phyloP scores from a whole-genome alignment of 64 coral and sea anemone species.

The Actinia tenebrosa region DNA sequence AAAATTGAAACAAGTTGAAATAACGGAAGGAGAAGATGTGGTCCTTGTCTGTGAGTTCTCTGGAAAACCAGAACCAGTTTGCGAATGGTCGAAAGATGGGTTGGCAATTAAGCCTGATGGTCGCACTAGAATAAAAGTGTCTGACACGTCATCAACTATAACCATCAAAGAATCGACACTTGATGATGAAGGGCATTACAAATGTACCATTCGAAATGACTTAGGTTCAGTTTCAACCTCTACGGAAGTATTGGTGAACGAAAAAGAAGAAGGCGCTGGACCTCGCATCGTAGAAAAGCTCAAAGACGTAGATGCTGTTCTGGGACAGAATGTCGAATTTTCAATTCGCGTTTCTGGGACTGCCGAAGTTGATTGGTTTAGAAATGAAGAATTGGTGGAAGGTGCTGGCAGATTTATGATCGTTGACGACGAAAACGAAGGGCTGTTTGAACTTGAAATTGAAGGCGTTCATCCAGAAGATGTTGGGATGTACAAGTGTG shows the following conservation, averaged over 20 bases:
- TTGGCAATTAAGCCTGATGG: slow-evolving; percentile 34
- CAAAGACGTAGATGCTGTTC: slow-evolving; percentile 33
- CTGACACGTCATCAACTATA: slow-evolving; percentile 40
- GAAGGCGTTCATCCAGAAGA: slow-evolving; percentile 44
- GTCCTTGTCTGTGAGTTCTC: slow-evolving; percentile 57
- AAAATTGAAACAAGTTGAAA: slow-evolving; percentile 52
- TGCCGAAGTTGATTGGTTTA: slow-evolving; percentile 48
- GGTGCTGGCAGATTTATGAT: slow-evolving; percentile 37
- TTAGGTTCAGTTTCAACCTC: slow-evolving; percentile 29
- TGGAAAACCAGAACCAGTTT: slow-evolving; percentile 68
- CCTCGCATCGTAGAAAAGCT: slow-evolving; percentile 51
- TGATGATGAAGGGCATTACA: slow-evolving; percentile 71
- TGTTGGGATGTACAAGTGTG: slow-evolving; percentile 49
- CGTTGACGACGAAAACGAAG: slow-evolving; percentile 42
- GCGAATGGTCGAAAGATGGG: slow-evolving; percentile 69
- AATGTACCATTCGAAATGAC: slow-evolving; percentile 62
- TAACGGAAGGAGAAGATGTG: slow-evolving; percentile 47
- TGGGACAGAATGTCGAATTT: slow-evolving; percentile 32
- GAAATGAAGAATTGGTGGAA: slow-evolving; percentile 29
- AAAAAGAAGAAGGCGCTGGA: slow-evolving; percentile 37
- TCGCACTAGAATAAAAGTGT: slow-evolving; percentile 25
- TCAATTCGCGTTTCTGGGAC: slow-evolving; percentile 31
- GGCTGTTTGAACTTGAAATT: slow-evolving; percentile 40
- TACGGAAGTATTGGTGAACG: slow-evolving; percentile 63
- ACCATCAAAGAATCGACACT: slow-evolving; percentile 39